Base-by-base conservation (phyloP, 2,797 vertebrate species). In the Meriones psammophilus region DNA sequence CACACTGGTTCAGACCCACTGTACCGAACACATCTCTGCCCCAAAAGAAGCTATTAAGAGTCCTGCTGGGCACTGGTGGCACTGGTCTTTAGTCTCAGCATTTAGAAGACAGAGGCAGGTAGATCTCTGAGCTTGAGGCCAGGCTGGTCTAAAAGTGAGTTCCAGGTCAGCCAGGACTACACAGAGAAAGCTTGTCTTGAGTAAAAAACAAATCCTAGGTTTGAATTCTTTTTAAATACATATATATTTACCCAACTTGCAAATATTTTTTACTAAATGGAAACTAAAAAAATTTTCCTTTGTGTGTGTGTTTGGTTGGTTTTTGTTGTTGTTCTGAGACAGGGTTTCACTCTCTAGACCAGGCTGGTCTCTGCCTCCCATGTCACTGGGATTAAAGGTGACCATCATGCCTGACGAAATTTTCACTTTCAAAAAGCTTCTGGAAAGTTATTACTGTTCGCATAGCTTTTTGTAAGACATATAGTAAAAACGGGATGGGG, bases 391-490 rank as follows among this genome's bases (percentile, higher is more conserved):
- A 83, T 64, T 42, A 83, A 64, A 42, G 8, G 4, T 64, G 26
- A 1, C 80, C 39, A 84, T 17, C 80, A 84, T 36, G 28, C 26
- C 60, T 9, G 62, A 28, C 8, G 15, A 86, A 68, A 77, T 36
- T 64, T 69, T n/a, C 89, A 33, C 46, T 91, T 94, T 94, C 54
- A 77, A 89, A 33, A 74, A 50, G n/a, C 79, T 66, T 89, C 24
- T 10, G 42, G 36, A 50, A 92, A 73, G 36, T 64, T 80, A 39
- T 71, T 73, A 77, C 20, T 73, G 26, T 81, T 54, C 33, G 28
- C 4, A 74, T 78, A 50, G 88, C 81, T 77, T 84, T 66, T 68
- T 84, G 54, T 71, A 36, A 83, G 24, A 17, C 33, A 69, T 14
- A 69, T 6, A 86, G 22, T 56, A 39, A 4, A 71, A 64, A 73